A percentile compares a stretch with the other conserved stretches of the same genome.
phyloP scores from a whole-genome alignment of 2,797 vertebrate species.

The Sebastes cheni region DNA sequence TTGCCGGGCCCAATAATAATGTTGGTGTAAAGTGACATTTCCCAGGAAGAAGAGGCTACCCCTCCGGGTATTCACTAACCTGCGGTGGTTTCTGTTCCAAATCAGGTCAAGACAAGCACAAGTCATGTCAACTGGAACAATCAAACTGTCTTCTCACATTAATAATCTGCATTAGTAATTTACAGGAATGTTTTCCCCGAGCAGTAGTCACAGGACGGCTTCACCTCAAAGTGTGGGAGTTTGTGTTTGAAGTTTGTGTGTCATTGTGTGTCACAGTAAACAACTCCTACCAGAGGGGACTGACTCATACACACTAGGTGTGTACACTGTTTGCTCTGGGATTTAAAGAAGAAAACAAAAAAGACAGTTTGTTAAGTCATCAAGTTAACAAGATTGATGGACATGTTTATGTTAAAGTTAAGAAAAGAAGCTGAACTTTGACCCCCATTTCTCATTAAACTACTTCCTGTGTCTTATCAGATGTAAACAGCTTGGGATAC shows the following conservation, averaged over 20 bases:
- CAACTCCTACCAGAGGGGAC: slow-evolving; percentile 2
- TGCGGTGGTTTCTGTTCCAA: slow-evolving; percentile 39
- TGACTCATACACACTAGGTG: slow-evolving; percentile 44
- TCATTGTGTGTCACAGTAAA: slow-evolving; percentile 38
- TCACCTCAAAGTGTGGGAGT: slow-evolving; percentile 38
- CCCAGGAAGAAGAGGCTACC: slow-evolving; percentile 12
- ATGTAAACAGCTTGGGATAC: too few species aligned
- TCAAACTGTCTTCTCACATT: slow-evolving; percentile 45
- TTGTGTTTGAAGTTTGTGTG: slow-evolving; percentile 38
- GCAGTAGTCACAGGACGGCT: slow-evolving; percentile 7
- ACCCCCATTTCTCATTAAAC: not conserved
- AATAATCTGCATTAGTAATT: slow-evolving; percentile 36
- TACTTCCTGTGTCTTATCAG: not conserved
- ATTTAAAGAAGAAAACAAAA: not conserved
- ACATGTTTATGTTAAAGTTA: not conserved
- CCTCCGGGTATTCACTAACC: slow-evolving; percentile 43
- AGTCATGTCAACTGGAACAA: slow-evolving; percentile 18
- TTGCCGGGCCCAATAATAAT: not conserved
- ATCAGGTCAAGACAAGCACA: slow-evolving; percentile 62
- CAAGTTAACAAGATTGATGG: not conserved
- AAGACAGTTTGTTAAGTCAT: not conserved
- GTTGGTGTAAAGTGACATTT: slow-evolving; percentile 27
- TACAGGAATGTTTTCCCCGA: slow-evolving; percentile 45
- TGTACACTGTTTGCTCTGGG: not conserved
- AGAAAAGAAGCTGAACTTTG: not conserved